Base-by-base conservation (phyloP, 92 coral and sea anemone genomes). In the Scolanthus callimorphus region DNA sequence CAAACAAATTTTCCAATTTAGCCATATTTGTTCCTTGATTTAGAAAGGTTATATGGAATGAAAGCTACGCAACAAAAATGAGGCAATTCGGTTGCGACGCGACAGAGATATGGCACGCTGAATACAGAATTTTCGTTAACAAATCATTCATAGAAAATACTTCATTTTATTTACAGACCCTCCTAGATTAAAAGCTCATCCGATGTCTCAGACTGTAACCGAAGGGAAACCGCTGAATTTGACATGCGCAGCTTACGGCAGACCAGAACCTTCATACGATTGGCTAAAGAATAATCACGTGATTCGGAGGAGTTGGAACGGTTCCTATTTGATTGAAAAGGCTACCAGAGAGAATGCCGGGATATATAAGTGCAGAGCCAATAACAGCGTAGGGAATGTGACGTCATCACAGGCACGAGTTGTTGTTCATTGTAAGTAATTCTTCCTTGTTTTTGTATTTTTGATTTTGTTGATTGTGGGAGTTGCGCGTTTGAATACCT, bases 341-440 rank as follows among this genome's bases (percentile, higher is more conserved):
- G 70, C 50, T n/a, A 60, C 37, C 25, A 51, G 78, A 71, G 25
- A 45, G 25, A 58, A 71, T n/a, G 61, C 61, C 3, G 70, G 78
- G 10, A 62, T 60, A 29, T 71, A 71, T 27, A 6, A 15, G 11
- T 71, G 78, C 22, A 41, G 47, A 0, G 63, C 76, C 15, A 1
- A 22, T 6, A 29, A 23, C 30, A 39, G 13, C 15, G 15, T n/a
- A 25, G 49, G 51, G 9, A 71, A 51, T 30, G 12, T 1, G 8
- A 50, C 41, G 3, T 48, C 70, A 6, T 17, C 70, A 11, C 25
- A 58, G 26, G 50, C 55, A 0, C 20, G 44, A 27, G 70, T 71
- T 11, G 31, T 57, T 34, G 78, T 71, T 38, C 12, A 58, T 20
- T 71, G 78, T 71, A 24, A 71, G 78, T 34, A 15, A 34, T n/a